Evolutionary conservation across 2,888 invertebrate genomes (phyloP).

Genomic region (Corbicula japonica): DNA sequence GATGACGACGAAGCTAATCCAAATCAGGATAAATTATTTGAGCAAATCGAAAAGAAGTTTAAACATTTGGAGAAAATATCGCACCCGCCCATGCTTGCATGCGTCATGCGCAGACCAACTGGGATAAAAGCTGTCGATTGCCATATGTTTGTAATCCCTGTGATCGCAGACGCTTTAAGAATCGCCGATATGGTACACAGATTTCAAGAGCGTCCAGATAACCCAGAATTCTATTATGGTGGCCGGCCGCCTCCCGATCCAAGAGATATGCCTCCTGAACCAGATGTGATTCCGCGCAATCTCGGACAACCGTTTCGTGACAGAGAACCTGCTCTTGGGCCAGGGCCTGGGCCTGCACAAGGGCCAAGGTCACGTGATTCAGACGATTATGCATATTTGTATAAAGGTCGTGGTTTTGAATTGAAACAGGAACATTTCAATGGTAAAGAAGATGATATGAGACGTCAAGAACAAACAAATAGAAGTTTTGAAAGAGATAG

Average conservation of each 20-base stretch:
- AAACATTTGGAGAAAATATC: slow-evolving; percentile 96
- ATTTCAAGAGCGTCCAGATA: slow-evolving; percentile 58
- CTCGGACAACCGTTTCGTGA: slow-evolving; percentile 37
- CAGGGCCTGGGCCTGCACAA: slow-evolving; percentile 1
- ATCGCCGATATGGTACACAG: slow-evolving; percentile 65
- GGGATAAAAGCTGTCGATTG: slow-evolving; percentile 99
- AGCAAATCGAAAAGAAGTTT: slow-evolving; percentile 98
- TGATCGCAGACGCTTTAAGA: slow-evolving; percentile 70
- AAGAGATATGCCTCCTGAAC: slow-evolving; percentile 48
- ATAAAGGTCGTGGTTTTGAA: slow-evolving; percentile 59
- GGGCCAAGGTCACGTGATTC: slow-evolving; percentile 1
- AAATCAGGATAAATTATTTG: slow-evolving; percentile 89
- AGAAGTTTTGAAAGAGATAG: slow-evolving; percentile 47
- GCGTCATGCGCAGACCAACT: slow-evolving; percentile 96
- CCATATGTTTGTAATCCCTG: slow-evolving; percentile 95
- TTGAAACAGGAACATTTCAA: slow-evolving; percentile 72
- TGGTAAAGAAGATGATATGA: slow-evolving; percentile 34
- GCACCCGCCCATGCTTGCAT: slow-evolving; percentile 98
- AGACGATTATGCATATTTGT: slow-evolving; percentile 50
- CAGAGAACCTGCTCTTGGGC: background rate
- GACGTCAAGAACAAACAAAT: slow-evolving; percentile 27
- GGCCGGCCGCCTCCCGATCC: slow-evolving; percentile 38
- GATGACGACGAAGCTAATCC: slow-evolving; percentile 77
- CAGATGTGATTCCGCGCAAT: slow-evolving; percentile 56
- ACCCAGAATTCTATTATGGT: slow-evolving; percentile 40